Conservation (phyloP, 2,113 vertebrate genomes). For the Bettongia penicillata region DNA sequence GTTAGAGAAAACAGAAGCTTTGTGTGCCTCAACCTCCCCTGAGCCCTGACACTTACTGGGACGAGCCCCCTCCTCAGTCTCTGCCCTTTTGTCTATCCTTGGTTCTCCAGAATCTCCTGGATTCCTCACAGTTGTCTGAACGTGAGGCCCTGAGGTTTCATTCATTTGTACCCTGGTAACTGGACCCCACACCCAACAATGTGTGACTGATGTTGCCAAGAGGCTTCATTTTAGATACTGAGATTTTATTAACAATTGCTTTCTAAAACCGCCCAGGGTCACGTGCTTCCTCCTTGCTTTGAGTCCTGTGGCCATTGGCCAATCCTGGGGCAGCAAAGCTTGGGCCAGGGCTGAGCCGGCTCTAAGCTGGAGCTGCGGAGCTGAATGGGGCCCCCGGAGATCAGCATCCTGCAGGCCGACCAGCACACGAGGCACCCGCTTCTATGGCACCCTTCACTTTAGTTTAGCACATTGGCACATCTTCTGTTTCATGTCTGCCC, state of each 20-base stretch:
- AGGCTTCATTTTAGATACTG: neutral
- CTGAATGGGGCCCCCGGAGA: no score
- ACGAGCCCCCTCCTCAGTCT: neutral
- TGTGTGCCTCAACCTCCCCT: neutral
- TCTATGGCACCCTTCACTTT: neutral
- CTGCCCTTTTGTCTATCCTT: neutral
- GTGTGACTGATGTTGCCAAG: neutral
- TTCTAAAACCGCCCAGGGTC: neutral
- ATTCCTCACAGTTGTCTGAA: neutral
- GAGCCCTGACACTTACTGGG: no score
- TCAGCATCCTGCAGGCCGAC: neutral
- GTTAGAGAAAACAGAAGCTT: neutral
- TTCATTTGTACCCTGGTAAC: neutral
- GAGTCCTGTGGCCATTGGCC: neutral
- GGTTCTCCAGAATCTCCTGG: neutral
- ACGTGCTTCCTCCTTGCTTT: neutral
- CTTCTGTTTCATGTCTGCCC: neutral
- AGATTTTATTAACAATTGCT: neutral
- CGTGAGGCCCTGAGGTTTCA: neutral
- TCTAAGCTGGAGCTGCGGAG: neutral
- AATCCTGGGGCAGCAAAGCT: neutral
- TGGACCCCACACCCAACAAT: neutral
- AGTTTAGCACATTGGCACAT: neutral
- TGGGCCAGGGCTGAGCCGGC: neutral
- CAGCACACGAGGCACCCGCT: neutral